Percentiles rank a stretch among this genome's conserved stretches.
Evolutionary conservation across 2,113 vertebrate species (phyloP).

Genomic region (Calyptommatus sinebrachiatus): DNA sequence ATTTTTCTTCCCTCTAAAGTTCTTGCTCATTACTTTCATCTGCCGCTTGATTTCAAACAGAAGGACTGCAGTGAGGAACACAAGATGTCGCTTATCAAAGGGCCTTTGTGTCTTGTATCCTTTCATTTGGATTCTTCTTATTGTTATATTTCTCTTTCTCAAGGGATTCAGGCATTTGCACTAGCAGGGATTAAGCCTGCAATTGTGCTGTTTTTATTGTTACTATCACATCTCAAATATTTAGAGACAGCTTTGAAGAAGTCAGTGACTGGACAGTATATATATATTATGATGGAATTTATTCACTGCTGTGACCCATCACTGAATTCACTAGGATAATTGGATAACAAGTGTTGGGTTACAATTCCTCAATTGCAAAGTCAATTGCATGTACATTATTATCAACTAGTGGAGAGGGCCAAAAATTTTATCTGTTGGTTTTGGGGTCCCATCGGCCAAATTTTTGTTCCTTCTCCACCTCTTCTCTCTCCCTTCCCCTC

Average conservation of each 20-base stretch:
- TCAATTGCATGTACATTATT: too few relatives aligned
- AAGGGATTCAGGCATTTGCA: not conserved
- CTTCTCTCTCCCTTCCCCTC: too few relatives aligned
- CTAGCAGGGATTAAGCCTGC: not conserved
- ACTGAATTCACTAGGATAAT: not conserved
- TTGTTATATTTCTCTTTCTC: conserved; percentile 28
- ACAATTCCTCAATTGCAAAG: not conserved
- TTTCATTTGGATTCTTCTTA: conserved; percentile 25
- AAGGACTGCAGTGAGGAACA: conserved; percentile 49
- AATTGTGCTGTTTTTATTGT: conserved; percentile 30
- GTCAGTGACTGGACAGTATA: not conserved
- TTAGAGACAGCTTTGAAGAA: not conserved
- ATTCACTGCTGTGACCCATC: not conserved
- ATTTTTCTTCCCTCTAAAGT: not conserved
- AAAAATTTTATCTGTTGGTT: too few relatives aligned
- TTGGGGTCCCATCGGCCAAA: too few relatives aligned
- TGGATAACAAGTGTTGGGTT: not conserved
- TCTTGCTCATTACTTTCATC: conserved; percentile 38
- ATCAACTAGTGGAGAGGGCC: too few relatives aligned
- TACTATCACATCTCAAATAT: conserved; percentile 2
- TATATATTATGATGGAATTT: not conserved
- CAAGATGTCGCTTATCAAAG: conserved; percentile 31
- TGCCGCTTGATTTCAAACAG: conserved; percentile 49
- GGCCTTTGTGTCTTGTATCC: not conserved
- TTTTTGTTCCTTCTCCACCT: too few relatives aligned